These are phyloP conservation scores for Smutsia gigantea DNA, from an alignment of 2,797 vertebrate species.

Conservation along the genomic window DNA sequence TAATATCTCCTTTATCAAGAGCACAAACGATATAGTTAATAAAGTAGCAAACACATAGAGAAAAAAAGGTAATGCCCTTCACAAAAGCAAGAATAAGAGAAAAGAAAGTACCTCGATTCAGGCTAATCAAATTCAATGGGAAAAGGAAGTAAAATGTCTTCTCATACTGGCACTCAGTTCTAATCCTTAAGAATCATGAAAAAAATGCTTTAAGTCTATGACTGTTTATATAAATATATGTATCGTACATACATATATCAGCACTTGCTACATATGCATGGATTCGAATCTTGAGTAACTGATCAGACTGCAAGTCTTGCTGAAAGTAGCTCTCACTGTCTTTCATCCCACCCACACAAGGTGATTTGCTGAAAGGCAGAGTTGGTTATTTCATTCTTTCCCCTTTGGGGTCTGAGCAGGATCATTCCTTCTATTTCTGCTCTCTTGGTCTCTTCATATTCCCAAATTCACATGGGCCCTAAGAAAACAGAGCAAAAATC, in stretches of 20 bases:
- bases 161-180: background rate
- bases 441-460: constrained; percentile 53
- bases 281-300: background rate
- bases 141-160: constrained; percentile 25
- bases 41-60: background rate
- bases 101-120: background rate
- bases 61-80: background rate
- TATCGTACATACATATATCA: background rate
- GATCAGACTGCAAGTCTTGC: background rate
- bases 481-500: constrained; percentile 58
- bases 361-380: background rate
- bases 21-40: background rate
- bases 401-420: background rate
- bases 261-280: background rate
- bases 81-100: background rate
- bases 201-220: background rate
- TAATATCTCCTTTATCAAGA: constrained; percentile 18
- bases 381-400: constrained; percentile 12
- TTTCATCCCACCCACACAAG: background rate
- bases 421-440: background rate
- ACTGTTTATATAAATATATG: background rate
- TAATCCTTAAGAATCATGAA: background rate
- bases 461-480: constrained; percentile 57
- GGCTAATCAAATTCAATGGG: background rate
- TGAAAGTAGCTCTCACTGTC: background rate